These are phyloP conservation scores for Lepidurus apus DNA, from an alignment of 1,140 invertebrate genomes.

Conservation along the genomic window DNA sequence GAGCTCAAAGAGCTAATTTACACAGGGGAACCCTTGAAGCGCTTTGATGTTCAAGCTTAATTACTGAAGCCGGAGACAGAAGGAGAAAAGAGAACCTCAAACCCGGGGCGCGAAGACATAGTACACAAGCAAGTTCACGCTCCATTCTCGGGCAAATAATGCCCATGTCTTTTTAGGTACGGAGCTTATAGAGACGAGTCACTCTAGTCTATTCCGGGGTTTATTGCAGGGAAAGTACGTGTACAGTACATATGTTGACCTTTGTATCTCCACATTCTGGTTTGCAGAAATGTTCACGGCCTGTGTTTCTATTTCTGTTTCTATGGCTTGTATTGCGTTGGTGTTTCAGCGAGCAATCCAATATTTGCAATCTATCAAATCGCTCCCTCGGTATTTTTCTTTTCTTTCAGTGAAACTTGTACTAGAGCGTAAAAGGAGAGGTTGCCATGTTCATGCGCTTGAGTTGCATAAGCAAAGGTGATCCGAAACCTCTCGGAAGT, in stretches of 20 bases:
- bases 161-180: neutral
- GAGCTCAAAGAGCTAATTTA: neutral
- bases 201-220: too few species aligned
- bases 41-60: slow-evolving; percentile 1
- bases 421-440: neutral
- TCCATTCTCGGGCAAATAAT: neutral
- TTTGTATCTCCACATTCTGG: too few species aligned
- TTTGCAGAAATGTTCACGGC: too few species aligned
- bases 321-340: too few species aligned
- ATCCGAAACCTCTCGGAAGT: neutral
- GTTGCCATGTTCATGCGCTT: neutral
- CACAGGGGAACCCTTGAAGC: neutral
- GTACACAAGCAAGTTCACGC: neutral
- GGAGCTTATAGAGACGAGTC: too few species aligned
- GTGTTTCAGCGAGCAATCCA: too few species aligned
- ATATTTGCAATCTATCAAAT: too few species aligned
- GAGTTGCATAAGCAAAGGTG: neutral
- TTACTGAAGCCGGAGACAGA: neutral
- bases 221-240: too few species aligned
- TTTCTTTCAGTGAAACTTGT: neutral
- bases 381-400: too few species aligned
- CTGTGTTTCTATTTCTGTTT: too few species aligned
- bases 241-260: too few species aligned
- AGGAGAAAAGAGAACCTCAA: neutral
- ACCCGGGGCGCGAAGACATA: neutral